Evolutionary conservation across 1,140 invertebrate species (phyloP).

Genomic region (Drosophila ambigua): DNA sequence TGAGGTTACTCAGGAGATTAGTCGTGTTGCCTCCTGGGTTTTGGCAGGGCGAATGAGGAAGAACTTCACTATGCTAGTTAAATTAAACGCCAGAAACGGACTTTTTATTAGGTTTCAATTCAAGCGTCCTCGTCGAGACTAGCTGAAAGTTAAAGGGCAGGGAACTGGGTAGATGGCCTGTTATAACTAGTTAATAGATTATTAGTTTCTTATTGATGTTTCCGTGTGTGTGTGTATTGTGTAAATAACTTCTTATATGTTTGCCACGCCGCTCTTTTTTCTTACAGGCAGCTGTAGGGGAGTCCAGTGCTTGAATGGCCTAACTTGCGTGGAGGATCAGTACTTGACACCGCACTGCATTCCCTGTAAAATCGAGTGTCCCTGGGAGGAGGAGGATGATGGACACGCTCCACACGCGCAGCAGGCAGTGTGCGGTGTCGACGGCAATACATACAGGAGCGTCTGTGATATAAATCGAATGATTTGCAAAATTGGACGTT

Average conservation of each 20-base stretch:
- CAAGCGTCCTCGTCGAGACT: too few relatives aligned
- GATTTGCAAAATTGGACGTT: slow-evolving; percentile 91
- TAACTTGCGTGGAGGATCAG: slow-evolving; percentile 93
- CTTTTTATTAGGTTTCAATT: too few relatives aligned
- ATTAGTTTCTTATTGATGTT: too few relatives aligned
- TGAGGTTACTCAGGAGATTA: background rate
- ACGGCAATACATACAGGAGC: slow-evolving; percentile 94
- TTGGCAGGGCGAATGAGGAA: too few relatives aligned
- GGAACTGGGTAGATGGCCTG: background rate
- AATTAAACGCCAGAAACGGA: too few relatives aligned
- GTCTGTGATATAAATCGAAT: slow-evolving; percentile 93
- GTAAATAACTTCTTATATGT: slow-evolving; percentile 2
- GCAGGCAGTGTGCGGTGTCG: slow-evolving; percentile 92
- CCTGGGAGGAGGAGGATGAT: slow-evolving; percentile 62
- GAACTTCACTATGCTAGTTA: too few relatives aligned
- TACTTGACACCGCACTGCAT: slow-evolving; percentile 93
- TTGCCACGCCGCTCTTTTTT: slow-evolving; percentile 38
- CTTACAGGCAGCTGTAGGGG: slow-evolving; percentile 89
- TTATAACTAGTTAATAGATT: background rate
- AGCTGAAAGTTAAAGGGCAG: too few relatives aligned
- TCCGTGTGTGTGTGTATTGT: background rate
- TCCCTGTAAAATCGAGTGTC: slow-evolving; percentile 89
- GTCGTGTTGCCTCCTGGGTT: too few relatives aligned
- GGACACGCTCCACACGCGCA: slow-evolving; percentile 70
- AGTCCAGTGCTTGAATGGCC: slow-evolving; percentile 91